These are phyloP conservation scores for Hypsibius dujardini DNA, from an alignment of 1,140 invertebrate genomes.

Conservation along the genomic window DNA sequence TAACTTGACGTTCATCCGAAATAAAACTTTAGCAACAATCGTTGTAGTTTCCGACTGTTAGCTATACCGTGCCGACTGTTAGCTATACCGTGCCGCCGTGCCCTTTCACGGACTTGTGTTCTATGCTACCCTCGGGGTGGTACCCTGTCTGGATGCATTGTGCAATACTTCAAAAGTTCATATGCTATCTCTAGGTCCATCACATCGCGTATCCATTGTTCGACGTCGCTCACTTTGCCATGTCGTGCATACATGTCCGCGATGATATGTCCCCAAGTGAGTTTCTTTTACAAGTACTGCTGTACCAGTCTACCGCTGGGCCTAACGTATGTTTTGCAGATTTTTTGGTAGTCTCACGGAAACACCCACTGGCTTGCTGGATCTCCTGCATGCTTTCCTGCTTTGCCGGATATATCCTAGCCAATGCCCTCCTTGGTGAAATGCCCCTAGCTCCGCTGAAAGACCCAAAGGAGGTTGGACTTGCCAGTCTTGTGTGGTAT, in stretches of 20 bases:
- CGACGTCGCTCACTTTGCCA: slow-evolving; percentile 79
- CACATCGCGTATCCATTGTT: slow-evolving; percentile 99
- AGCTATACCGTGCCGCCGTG: slow-evolving; percentile 97
- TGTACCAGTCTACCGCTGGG: background rate
- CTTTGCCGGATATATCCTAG: slow-evolving; percentile 84
- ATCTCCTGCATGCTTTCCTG: slow-evolving; percentile 93
- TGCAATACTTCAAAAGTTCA: too few relatives aligned
- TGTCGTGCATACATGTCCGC: slow-evolving; percentile 73
- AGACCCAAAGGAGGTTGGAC: slow-evolving; percentile 70
- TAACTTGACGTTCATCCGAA: too few relatives aligned
- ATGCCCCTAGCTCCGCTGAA: slow-evolving; percentile 82
- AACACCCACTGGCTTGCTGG: slow-evolving; percentile 93
- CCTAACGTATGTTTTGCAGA: slow-evolving; percentile 40
- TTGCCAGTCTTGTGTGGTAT: slow-evolving; percentile 79
- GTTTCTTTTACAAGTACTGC: slow-evolving; percentile 25
- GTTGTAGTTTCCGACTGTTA: too few relatives aligned
- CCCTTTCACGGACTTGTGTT: too few relatives aligned
- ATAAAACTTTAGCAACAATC: too few relatives aligned
- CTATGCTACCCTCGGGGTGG: too few relatives aligned
- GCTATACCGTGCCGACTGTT: slow-evolving; percentile 86
- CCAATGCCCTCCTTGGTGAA: slow-evolving; percentile 81
- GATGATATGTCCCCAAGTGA: slow-evolving; percentile 82
- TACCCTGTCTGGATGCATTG: too few relatives aligned
- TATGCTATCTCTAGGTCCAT: too few relatives aligned
- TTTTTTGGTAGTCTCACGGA: slow-evolving; percentile 72